Evolutionary conservation across 2,113 vertebrate species (phyloP), one percentile per base, ranked within the genome.

Genomic region (Mandrillus leucophaeus): DNA sequence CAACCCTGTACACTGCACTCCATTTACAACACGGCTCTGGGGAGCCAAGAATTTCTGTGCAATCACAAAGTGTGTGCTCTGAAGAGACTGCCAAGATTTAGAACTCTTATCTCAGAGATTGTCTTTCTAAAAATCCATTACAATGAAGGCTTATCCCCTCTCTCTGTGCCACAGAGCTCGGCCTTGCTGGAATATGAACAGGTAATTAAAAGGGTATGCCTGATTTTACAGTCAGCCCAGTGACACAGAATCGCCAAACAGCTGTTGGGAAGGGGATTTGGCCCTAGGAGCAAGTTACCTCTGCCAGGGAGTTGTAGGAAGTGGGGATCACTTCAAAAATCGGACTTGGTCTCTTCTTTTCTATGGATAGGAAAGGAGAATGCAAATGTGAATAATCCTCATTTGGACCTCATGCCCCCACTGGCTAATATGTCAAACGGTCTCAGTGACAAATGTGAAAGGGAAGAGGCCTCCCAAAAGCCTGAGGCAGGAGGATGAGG

Each of bases 11-110:
- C 82, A 50, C 91, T 93, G 94, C 97, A 98, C 90, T 97, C 98
- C 97, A 97, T 98, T 98, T 98, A 98, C 94, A 97, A 92, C 75
- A 45, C 0, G 59, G 96, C 98, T 98, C 98, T 94, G 79, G 98
- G 98, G 98, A 99, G 97, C 59, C 97, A 97, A 98, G 97, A 98
- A 93, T 97, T 98, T 52, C 23, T 98, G 96, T 98, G 97, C 97
- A 98, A 97, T 97, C 98, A 98, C 95, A 90, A 43, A 98, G 95
- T 3, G 1, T 96, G 84, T n/a, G 81, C 78, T 97, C 93, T 64
- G 95, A 97, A 97, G 97, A 98, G 93, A 96, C 90, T 98, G 98
- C 95, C 98, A 98, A 98, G 98, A 98, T 98, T 98, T 98, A 98
- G 90, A 79, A 85, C 92, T 96, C 98, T 98, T 98, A 98, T 98